Conservation (phyloP, 1,140 invertebrate genomes). For the Ceratina japonica region DNA sequence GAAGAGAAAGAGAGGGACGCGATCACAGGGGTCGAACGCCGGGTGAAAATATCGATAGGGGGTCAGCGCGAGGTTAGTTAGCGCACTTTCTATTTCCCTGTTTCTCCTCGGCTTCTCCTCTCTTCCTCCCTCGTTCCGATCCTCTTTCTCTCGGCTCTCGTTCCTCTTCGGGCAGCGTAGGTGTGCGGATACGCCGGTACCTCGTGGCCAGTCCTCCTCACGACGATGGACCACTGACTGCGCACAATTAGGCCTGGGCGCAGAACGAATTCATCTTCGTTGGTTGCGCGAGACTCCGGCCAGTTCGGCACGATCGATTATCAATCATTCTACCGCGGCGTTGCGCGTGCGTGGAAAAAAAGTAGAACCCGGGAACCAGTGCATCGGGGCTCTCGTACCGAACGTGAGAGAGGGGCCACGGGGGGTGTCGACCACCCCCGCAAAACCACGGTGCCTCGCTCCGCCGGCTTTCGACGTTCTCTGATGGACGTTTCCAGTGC, state of each 20-base stretch:
- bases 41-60: constrained; percentile 66
- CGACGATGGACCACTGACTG: constrained; percentile 70
- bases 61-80: constrained; percentile 65
- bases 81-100: constrained; percentile 56
- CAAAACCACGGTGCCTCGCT: constrained; percentile 20
- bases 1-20: constrained; percentile 31
- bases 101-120: constrained; percentile 15
- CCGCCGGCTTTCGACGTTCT: constrained; percentile 55
- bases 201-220: constrained; percentile 47
- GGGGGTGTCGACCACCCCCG: constrained; percentile 58
- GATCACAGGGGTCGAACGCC: constrained; percentile 53
- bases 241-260: constrained; percentile 73
- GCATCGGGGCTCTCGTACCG: background rate
- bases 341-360: constrained; percentile 23
- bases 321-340: constrained; percentile 68
- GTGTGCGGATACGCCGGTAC: constrained; percentile 51
- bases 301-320: constrained; percentile 69
- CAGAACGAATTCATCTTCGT: constrained; percentile 74
- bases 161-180: constrained; percentile 41
- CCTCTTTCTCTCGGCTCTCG: background rate
- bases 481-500: constrained; percentile 65
- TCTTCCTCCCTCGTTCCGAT: background rate
- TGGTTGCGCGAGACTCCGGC: constrained; percentile 61
- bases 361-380: constrained; percentile 27
- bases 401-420: constrained; percentile 29